These are phyloP conservation scores for Cataglyphis albicans DNA, from an alignment of 2,888 invertebrate species.

Conservation along the genomic window DNA sequence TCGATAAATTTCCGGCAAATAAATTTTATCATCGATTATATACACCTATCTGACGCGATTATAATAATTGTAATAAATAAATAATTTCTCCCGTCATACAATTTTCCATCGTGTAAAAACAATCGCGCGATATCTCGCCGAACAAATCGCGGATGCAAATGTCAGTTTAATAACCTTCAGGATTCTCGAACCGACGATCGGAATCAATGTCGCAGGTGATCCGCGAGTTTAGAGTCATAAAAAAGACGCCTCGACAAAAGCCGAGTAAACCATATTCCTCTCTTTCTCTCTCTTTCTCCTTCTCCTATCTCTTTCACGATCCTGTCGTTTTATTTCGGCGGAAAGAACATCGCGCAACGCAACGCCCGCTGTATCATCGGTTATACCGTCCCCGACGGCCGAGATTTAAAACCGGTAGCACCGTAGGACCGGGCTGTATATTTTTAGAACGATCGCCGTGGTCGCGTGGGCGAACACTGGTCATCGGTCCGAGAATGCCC, in stretches of 20 bases:
- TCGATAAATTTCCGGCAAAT: conserved; percentile 2
- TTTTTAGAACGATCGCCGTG: conserved; percentile 80
- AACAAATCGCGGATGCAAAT: conserved; percentile 34
- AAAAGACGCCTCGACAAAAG: conserved; percentile 6
- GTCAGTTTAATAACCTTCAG: conserved; percentile 39
- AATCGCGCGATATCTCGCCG: conserved; percentile 27
- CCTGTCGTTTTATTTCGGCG: conserved; percentile 63
- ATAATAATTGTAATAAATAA: conserved; percentile 9
- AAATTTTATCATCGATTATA: conserved; percentile 4
- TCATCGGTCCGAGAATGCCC: conserved; percentile 76
- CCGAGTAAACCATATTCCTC: background rate
- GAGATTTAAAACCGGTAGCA: conserved; percentile 84
- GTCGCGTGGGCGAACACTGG: conserved; percentile 80
- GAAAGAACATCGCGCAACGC: conserved; percentile 53
- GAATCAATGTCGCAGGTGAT: conserved; percentile 43
- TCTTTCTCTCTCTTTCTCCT: conserved; percentile 32
- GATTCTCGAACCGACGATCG: conserved; percentile 40
- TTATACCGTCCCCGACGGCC: conserved; percentile 61
- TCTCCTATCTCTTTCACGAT: conserved; percentile 9
- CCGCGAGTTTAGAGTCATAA: conserved; percentile 43
- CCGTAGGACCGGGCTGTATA: conserved; percentile 78
- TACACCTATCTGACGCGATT: background rate
- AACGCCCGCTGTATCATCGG: conserved; percentile 38
- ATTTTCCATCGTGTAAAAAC: conserved; percentile 42
- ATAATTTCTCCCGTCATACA: background rate